Evolutionary conservation across 2,113 vertebrate species (phyloP).

Genomic region (Tragelaphus buxtoni): DNA sequence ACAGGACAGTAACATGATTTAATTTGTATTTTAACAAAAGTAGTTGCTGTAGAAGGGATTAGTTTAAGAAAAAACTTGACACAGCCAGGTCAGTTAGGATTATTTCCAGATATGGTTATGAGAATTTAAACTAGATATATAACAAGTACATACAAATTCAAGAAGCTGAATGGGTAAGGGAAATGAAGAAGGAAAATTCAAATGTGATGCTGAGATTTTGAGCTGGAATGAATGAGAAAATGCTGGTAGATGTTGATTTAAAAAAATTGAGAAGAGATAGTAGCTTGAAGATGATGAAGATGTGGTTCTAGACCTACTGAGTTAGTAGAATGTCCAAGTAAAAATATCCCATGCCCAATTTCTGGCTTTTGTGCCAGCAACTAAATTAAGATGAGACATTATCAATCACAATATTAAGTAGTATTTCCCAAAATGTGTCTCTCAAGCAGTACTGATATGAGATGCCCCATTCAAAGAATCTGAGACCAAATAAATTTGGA

Average conservation of each 20-base stretch:
- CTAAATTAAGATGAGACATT: background rate
- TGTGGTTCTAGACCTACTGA: background rate
- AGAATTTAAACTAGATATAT: background rate
- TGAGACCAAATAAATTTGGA: background rate
- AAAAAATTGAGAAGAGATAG: background rate
- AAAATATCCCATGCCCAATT: background rate
- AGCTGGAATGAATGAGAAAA: background rate
- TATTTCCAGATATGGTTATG: background rate
- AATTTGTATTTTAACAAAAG: constrained; percentile 14
- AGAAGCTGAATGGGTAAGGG: background rate
- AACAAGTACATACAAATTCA: background rate
- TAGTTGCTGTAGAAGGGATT: background rate
- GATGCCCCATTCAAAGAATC: background rate
- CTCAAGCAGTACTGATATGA: background rate
- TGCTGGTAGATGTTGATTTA: background rate
- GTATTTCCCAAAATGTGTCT: background rate
- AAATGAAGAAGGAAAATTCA: background rate
- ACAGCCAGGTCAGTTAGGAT: background rate
- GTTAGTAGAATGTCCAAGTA: background rate
- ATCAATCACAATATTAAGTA: background rate
- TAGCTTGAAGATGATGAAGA: background rate
- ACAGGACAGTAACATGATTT: background rate
- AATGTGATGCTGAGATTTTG: background rate
- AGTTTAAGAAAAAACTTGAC: background rate
- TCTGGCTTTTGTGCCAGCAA: too few species aligned